These are phyloP conservation scores for Bombus picipes DNA, from an alignment of 1,140 invertebrate genomes.

Conservation along the genomic window DNA sequence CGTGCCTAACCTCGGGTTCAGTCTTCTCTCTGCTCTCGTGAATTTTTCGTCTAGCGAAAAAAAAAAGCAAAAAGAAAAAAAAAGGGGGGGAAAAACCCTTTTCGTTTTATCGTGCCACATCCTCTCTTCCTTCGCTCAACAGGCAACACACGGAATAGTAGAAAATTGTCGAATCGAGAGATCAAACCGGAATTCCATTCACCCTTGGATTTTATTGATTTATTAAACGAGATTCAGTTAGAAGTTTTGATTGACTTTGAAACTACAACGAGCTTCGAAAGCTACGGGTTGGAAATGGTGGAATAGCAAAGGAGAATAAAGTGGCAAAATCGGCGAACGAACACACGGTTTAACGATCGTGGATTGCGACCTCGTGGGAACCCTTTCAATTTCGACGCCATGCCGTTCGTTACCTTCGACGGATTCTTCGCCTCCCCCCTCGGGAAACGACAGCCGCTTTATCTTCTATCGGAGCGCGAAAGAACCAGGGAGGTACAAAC, in stretches of 20 bases:
- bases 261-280: background rate
- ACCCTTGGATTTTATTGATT: constrained; percentile 27
- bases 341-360: constrained; percentile 56
- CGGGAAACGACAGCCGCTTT: constrained; percentile 11
- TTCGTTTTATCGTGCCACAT: background rate
- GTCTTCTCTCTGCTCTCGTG: background rate
- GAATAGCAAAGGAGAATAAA: background rate
- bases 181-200: background rate
- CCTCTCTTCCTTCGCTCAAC: background rate
- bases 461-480: constrained; percentile 19
- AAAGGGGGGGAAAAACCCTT: fast-evolving
- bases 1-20: constrained; percentile 1
- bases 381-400: constrained; percentile 53
- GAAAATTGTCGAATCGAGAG: background rate
- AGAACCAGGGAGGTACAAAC: background rate
- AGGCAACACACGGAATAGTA: no score
- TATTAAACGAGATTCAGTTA: constrained; percentile 14
- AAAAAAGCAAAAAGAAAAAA: background rate
- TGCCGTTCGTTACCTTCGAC: constrained; percentile 13
- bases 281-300: background rate
- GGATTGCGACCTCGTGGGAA: constrained; percentile 58
- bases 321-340: background rate
- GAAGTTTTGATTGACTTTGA: constrained; percentile 31
- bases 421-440: background rate
- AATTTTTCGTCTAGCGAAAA: background rate